Evolutionary conservation across 2,797 vertebrate species (phyloP), one percentile per base, ranked within the genome.

Genomic region (Cygnus olor): DNA sequence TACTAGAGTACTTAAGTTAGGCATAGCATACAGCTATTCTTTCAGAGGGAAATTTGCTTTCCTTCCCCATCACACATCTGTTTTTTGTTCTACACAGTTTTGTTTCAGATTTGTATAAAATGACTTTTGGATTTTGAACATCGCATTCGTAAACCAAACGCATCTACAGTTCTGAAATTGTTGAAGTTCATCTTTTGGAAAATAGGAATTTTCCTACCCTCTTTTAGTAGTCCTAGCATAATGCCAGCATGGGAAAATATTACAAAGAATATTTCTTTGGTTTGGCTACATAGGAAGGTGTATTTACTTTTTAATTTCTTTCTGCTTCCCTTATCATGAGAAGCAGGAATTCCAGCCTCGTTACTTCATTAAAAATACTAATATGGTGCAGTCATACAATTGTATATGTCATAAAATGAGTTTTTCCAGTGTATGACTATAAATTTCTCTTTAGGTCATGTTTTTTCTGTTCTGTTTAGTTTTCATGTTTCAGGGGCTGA

Each of bases 1-100:
- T 79, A 30, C 76, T 83, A n/a, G 44, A 70, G 70, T 80, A 69
- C 24, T 87, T 95, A 69, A 89, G 61, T 79, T 79, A 54, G 42
- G 74, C 65, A 42, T 27, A 92, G 32, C 19, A 64, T 18, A 45
- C 54, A 80, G 34, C 69, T 87, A 44, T 72, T 89, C 34, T 69
- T 85, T 89, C 60, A 66, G 65, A 80, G 44, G 27, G 58, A 78
- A 79, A 78, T 93, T 90, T 85, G 36, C 69, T 72, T 85, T 87
- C 54, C n/a, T 81, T 80, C 80, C 72, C 73, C 38, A 63, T 74
- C 22, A 6, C 58, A 71, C 65, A 90, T 78, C 83, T 90, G 69
- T 80, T 42, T 42, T 90, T 85, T 87, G 57, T 65, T 69, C 64
- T 72, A 40, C 34, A 11, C 78, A 3, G 38, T 93, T 92, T 88